These are phyloP conservation scores for Phenganax marumi DNA, from an alignment of 92 coral and sea anemone genomes.

Conservation along the genomic window DNA sequence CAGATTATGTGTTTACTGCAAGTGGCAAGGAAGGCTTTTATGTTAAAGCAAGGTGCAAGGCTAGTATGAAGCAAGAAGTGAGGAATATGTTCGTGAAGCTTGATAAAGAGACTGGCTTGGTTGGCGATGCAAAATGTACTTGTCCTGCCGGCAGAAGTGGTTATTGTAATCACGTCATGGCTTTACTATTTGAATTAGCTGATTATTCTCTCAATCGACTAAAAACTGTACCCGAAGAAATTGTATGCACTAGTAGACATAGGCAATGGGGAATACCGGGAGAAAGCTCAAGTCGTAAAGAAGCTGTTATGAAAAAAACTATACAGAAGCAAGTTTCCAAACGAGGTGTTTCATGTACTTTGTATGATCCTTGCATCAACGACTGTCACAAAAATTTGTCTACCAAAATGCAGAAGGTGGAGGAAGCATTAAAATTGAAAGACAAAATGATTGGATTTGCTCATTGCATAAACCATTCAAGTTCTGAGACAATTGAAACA, in stretches of 20 bases:
- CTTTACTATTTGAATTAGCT: constrained; percentile 38
- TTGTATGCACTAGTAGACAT: constrained; percentile 34
- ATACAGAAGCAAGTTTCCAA: constrained; percentile 22
- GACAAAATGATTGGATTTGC: constrained; percentile 48
- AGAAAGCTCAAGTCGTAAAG: no score
- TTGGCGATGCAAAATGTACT: background rate
- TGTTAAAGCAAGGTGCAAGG: constrained; percentile 47
- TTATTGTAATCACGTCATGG: constrained; percentile 40
- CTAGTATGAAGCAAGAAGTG: constrained; percentile 20
- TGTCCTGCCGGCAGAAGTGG: constrained; percentile 46
- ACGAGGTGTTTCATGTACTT: constrained; percentile 33
- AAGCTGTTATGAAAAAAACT: constrained; percentile 42
- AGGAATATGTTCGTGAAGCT: background rate
- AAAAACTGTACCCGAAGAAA: constrained; percentile 29
- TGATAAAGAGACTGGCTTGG: background rate
- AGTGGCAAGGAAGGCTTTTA: constrained; percentile 8
- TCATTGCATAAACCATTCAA: constrained; percentile 23
- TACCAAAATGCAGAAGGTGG: constrained; percentile 15
- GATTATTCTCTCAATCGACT: constrained; percentile 29
- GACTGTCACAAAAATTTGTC: background rate
- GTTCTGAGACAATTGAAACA: background rate
- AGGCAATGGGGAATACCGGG: constrained; percentile 49
- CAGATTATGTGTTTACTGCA: constrained; percentile 42
- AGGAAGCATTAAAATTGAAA: constrained; percentile 32
- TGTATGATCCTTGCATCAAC: constrained; percentile 22